Evolutionary conservation across 2,888 invertebrate genomes (phyloP), one percentile per base, ranked within the genome.

Genomic region (Clostera curtula): DNA sequence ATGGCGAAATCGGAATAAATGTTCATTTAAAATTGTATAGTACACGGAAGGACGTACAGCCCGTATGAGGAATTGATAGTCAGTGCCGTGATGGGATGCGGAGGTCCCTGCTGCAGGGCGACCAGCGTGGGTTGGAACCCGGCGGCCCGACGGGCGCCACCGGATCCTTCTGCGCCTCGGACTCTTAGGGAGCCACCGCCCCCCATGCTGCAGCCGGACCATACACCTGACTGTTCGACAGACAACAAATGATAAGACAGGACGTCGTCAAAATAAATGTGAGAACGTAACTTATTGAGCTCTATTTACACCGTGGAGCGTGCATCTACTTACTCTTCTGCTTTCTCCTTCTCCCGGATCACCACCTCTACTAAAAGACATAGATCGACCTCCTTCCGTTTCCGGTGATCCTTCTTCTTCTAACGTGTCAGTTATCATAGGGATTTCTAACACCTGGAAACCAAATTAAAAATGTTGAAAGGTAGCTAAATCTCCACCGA

Each of bases 101-200:
- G 93, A 89, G 79, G 90, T 84, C 93, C 93, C 26, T 91, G 92
- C 56, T 98, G 95, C 62, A 98, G 85, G 76, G 97, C 97, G 48
- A 97, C 94, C 44, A 99, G 86, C 62, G 96, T 93, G 24, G 97
- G 95, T 86, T 98, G 98, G 88, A 97, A 99, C 46, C 98, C 99
- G n/a, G 97, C 87, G 19, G 93, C 89, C 75, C 97, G 92, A 64
- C 96, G 93, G 64, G 73, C 60, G 47, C 75, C 71, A 41, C 84
- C 66, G 60, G 85, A 48, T 56, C 83, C 67, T 22, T 43, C 63
- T 57, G 80, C 57, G 49, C 80, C 58, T 33, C 82, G 75, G 46
- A 77, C 80, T 38, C 76, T 71, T 56, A 72, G 37, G 30, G 41
- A 33, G 27, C 40, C 47, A 19, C 49, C 49, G 15, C 34, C 36